Evolutionary conservation across 2,113 vertebrate species (phyloP), one percentile per base, ranked within the genome.

Genomic region (Columba janthina): DNA sequence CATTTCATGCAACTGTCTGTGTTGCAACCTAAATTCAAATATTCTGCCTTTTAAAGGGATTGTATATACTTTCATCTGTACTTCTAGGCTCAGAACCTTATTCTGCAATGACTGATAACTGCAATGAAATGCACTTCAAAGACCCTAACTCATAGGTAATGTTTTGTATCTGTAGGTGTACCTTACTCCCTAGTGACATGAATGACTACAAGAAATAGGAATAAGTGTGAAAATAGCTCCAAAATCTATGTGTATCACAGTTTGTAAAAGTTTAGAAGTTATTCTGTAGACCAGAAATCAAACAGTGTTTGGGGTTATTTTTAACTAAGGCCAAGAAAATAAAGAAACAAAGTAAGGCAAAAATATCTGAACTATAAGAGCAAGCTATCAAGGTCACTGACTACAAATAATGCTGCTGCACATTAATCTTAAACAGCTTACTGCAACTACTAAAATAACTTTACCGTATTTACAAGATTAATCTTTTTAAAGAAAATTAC

Each of bases 381-480:
- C 75, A 74, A 80, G 42, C 11, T 79, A 77, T 83, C 74, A 87
- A 66, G 60, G 61, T 78, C 75, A 84, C 50, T 40, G 60, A 12
- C 82, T 95, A 79, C 60, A 95, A 94, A 84, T 90, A 85, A 88
- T 53, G 65, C 71, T 94, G 26, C 88, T 71, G 44, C 42, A 72
- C 50, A 61, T 75, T 69, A 88, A 94, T 84, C 79, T 93, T 94
- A 90, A 94, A 85, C 61, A 78, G 87, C 88, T 93, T 94, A 92
- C 25, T 84, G 40, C 38, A 73, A 75, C 44, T 66, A 69, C 79
- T 91, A 86, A 92, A 92, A 73, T 29, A 96, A 76, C 75, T 76
- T 89, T 46, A 83, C 32, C 80, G 85, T 78, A 92, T 93, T 95
- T 95, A 90, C 72, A 96, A 86, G 76, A 84, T 92, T 93, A 83